Percentiles rank a stretch among this genome's conserved stretches.
phyloP scores from a whole-genome alignment of 2,888 invertebrate species.

The Galeopsomyia nigrocyanea region DNA sequence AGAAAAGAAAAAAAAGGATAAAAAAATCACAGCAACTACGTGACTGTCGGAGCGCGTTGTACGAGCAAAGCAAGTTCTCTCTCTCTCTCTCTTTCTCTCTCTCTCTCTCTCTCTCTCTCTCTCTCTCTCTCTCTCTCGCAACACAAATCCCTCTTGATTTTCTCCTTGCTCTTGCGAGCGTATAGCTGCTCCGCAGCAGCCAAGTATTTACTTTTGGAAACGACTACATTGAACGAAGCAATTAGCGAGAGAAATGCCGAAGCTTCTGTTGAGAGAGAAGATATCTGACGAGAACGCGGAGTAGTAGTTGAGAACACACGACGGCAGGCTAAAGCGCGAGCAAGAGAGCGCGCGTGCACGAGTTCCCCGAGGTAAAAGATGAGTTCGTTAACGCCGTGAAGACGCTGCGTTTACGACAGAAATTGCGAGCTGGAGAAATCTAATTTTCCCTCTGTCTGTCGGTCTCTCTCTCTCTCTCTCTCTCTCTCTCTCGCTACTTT shows the following conservation, averaged over 20 bases:
- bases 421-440: constrained; percentile 16
- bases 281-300: too few species aligned
- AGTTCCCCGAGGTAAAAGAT: too few species aligned
- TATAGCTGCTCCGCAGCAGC: neutral
- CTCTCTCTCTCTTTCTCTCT: too few species aligned
- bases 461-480: too few species aligned
- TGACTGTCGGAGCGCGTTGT: too few species aligned
- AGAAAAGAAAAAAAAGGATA: too few species aligned
- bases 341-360: too few species aligned
- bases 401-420: constrained; percentile 13
- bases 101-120: too few species aligned
- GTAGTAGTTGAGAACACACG: constrained; percentile 2
- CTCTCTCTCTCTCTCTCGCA: neutral
- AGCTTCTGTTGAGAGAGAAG: neutral
- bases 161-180: neutral
- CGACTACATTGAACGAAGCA: constrained; percentile 30
- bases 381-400: too few species aligned
- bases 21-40: too few species aligned
- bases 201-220: constrained; percentile 24
- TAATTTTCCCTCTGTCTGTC: neutral
- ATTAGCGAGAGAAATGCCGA: constrained; percentile 12
- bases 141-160: neutral
- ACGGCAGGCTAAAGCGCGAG: neutral
- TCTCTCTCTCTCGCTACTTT: too few species aligned
- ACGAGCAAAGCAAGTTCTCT: neutral